Evolutionary conservation across 2,797 vertebrate species (phyloP), one percentile per base, ranked within the genome.

Genomic region (Pangasius sanitwongsei): DNA sequence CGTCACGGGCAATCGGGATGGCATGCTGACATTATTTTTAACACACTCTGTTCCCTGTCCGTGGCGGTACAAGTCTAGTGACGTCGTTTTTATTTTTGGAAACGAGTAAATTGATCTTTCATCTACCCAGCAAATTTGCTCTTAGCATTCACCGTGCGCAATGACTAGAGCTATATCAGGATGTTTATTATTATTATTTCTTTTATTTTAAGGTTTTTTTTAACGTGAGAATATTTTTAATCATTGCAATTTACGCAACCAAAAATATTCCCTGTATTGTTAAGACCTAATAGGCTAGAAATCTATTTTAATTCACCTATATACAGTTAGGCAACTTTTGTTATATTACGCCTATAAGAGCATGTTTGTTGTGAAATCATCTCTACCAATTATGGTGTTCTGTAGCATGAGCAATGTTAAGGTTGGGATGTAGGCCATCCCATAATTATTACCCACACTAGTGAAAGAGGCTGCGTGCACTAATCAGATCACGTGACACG

Each of bases 11-110:
- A 87, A 59, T 87, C 72, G 87, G 84, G 90, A 88, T 87, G 89
- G 90, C 88, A 85, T 44, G 55, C 37, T 87, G 87, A 87, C 72
- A 83, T 87, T 91, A 89, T 88, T 90, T 91, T 77, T 90, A 89
- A 91, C 90, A 90, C 77, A 90, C 89, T 90, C 86, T 83, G 91
- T 78, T 90, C 86, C 83, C 28, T 57, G 88, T 89, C 84, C 72
- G 86, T 91, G 87, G 86, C 86, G 88, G 87, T 88, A 85, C 86
- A 90, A 69, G 87, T 90, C 85, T 92, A 86, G 88, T 93, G 93
- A 93, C 92, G 92, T 92, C 85, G 81, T 57, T 88, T 87, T 92
- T 93, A 93, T 92, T 93, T 93, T 92, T 93, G 90, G 92, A 91
- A 89, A 90, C 86, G 84, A 87, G 85, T 86, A 89, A 91, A 91